These are phyloP conservation scores for Aspiorhynchus laticeps DNA, from an alignment of 2,113 vertebrate genomes.

Conservation along the genomic window DNA sequence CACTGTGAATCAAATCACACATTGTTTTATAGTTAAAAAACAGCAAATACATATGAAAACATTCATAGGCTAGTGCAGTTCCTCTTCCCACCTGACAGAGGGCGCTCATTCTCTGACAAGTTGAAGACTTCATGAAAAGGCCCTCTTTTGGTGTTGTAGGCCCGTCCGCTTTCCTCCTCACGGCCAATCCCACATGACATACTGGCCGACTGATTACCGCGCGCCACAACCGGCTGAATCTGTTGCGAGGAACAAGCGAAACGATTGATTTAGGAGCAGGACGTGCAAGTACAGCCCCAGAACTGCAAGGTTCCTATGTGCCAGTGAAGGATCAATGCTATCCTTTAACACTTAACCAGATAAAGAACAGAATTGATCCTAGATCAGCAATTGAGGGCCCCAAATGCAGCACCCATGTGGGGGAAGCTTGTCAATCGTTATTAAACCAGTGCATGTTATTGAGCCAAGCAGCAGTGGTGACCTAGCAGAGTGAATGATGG, in stretches of 20 bases:
- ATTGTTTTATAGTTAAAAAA: background rate
- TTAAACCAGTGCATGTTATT: slow-evolving; percentile 30
- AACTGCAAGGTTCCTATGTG: background rate
- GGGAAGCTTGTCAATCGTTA: background rate
- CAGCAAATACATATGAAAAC: background rate
- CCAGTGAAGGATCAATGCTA: slow-evolving; percentile 34
- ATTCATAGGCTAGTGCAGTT: background rate
- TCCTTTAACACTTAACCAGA: background rate
- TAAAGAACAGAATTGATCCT: slow-evolving; percentile 16
- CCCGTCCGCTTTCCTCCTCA: slow-evolving; percentile 86
- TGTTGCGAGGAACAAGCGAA: slow-evolving; percentile 72
- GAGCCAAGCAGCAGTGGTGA: slow-evolving; percentile 26
- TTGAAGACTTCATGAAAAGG: slow-evolving; percentile 95
- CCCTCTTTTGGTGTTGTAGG: slow-evolving; percentile 86
- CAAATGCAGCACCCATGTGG: slow-evolving; percentile 1
- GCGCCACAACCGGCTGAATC: slow-evolving; percentile 74
- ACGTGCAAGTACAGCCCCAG: background rate
- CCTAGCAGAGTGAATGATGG: slow-evolving; percentile 1
- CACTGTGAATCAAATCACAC: slow-evolving; percentile 68
- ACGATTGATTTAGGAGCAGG: background rate
- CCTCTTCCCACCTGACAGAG: slow-evolving; percentile 81
- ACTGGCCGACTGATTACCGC: slow-evolving; percentile 72
- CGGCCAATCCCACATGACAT: slow-evolving; percentile 73
- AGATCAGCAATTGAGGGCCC: background rate
- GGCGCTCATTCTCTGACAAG: slow-evolving; percentile 89